Base-by-base conservation (phyloP, 2,113 vertebrate genomes). In the Etheostoma cragini region DNA sequence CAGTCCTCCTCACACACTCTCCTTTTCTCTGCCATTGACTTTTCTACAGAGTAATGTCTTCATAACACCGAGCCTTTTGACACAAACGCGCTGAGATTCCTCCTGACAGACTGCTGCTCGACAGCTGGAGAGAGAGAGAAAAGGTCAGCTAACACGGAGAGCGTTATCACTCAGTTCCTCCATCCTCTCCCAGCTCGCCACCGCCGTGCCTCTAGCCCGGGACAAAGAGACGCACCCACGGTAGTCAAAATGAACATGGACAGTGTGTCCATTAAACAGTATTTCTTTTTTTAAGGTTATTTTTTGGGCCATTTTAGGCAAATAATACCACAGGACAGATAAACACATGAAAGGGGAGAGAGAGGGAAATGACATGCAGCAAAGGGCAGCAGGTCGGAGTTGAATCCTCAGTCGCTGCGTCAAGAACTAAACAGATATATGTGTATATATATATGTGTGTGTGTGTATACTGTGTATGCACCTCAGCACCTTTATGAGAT, bases 101-200 rank as follows among this genome's bases (percentile, higher is more conserved):
- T 78, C 69, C 82, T 76, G 81, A 87, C 80, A 68, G 84, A 81
- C 62, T 58, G 10, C 45, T 69, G 62, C 71, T 52, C 42, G 69
- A 72, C 81, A 83, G 80, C 22, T 62, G 16, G 35, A 56, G 65
- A 73, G 33, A 60, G 61, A 63, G 30, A 60, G 63, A 89, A 42
- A 89, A 88, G 89, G 82, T 91, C 89, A 91, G 66, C 76, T 57
- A 3, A 47, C 57, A 10, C 1, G 8, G 35, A 80, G 26, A 7
- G 24, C 22, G 82, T 81, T 63, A 87, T 87, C 72, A 33, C 54
- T 86, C 80, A 73, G 49, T 76, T 78, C 75, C 63, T 56, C 16
- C 38, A 1, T 63, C 47, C 19, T 45, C 70, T 63, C 57, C 57
- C 33, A 45, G 30, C 53, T 30, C 30, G 21, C 45, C 22, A 49